These are phyloP conservation scores for Chironex yamaguchii DNA, from an alignment of 30 jellyfish, hydroid and myxozoan species.

Conservation along the genomic window DNA sequence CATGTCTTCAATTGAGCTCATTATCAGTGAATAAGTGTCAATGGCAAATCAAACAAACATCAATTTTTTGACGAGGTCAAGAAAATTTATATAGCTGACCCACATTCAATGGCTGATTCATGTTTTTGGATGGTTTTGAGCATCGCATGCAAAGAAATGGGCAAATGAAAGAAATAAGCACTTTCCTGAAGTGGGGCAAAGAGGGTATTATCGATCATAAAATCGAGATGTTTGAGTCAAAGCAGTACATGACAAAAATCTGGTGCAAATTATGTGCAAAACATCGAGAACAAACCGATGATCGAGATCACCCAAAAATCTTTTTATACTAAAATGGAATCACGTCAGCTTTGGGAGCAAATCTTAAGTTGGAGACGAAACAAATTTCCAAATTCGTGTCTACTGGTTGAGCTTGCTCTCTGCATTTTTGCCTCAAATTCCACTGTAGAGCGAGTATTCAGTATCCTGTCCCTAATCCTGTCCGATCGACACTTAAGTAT, in stretches of 20 bases:
- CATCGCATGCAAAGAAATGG: too few relatives aligned
- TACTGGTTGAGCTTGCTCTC: neutral
- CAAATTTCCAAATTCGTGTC: neutral
- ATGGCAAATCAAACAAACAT: too few relatives aligned
- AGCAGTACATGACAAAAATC: conserved; percentile 32
- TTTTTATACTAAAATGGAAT: neutral
- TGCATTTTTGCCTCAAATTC: neutral
- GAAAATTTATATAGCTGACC: too few relatives aligned
- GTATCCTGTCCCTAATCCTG: neutral
- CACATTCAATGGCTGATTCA: too few relatives aligned
- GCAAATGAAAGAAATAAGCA: too few relatives aligned
- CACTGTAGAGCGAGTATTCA: neutral
- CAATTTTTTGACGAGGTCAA: too few relatives aligned
- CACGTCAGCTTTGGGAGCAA: neutral
- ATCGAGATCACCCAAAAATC: neutral
- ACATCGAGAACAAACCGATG: conserved; percentile 16
- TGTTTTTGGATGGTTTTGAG: too few relatives aligned
- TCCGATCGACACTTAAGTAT: neutral
- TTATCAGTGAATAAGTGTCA: too few relatives aligned
- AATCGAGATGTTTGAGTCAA: too few relatives aligned
- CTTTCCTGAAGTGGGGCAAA: too few relatives aligned
- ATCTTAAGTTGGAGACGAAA: neutral
- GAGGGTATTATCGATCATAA: too few relatives aligned
- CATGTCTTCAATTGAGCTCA: too few relatives aligned
- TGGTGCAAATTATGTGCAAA: conserved; percentile 58